Evolutionary conservation across 2,113 vertebrate species (phyloP).

Genomic region (Microtus ochrogaster): DNA sequence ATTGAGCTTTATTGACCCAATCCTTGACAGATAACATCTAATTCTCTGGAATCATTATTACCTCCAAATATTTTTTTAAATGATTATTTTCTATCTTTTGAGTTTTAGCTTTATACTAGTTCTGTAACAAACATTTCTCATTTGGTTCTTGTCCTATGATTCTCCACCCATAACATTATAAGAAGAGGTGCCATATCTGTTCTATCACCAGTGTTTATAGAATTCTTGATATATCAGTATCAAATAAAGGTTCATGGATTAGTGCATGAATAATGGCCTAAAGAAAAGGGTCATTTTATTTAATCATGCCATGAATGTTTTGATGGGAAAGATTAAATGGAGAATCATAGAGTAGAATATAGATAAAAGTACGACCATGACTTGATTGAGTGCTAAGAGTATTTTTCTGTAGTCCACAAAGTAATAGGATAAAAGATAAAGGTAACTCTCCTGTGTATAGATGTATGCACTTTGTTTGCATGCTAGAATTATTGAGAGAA

Average conservation of each 20-base stretch:
- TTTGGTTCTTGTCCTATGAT: background rate
- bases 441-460: constrained; percentile 15
- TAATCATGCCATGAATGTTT: background rate
- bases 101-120: background rate
- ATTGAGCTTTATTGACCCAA: background rate
- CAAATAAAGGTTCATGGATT: constrained; percentile 37
- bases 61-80: background rate
- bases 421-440: constrained; percentile 13
- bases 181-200: background rate
- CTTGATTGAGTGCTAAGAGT: background rate
- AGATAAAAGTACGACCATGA: background rate
- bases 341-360: constrained; percentile 15
- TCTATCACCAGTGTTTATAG: background rate
- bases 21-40: background rate
- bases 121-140: background rate
- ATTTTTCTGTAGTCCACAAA: constrained; percentile 24
- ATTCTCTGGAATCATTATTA: constrained; percentile 32
- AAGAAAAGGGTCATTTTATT: constrained; percentile 34
- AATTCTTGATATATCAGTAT: background rate
- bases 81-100: constrained; percentile 27
- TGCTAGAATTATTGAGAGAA: background rate
- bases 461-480: constrained; percentile 26
- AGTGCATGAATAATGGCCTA: constrained; percentile 29
- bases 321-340: constrained; percentile 25
- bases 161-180: background rate